phyloP scores from a whole-genome alignment of 2,888 invertebrate species.

The Pseudococcus jackbeardsleyi region DNA sequence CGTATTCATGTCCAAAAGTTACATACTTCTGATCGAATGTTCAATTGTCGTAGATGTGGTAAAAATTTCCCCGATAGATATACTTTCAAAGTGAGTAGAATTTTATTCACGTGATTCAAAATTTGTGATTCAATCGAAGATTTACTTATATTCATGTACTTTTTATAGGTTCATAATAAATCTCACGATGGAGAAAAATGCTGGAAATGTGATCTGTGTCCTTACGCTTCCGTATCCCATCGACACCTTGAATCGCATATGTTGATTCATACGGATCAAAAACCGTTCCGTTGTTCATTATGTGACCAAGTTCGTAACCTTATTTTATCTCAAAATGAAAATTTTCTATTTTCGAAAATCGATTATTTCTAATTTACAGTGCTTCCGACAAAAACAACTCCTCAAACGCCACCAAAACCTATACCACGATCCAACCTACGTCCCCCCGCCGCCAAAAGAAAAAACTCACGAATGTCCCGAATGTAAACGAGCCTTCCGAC shows the following conservation, averaged over 20 bases:
- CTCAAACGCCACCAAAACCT: constrained; percentile 91
- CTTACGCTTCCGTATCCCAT: constrained; percentile 93
- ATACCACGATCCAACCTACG: constrained; percentile 91
- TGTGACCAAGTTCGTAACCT: constrained; percentile 80
- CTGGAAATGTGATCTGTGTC: constrained; percentile 92
- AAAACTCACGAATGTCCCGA: constrained; percentile 88
- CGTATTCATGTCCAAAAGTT: constrained; percentile 96
- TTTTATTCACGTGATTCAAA: not conserved
- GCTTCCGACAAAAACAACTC: constrained; percentile 88
- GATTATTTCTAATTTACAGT: constrained; percentile 67
- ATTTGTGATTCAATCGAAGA: not conserved
- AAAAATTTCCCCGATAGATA: constrained; percentile 89
- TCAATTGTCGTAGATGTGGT: constrained; percentile 93
- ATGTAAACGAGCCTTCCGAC: constrained; percentile 74
- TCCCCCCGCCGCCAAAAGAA: constrained; percentile 88
- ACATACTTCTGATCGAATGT: constrained; percentile 91
- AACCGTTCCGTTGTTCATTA: constrained; percentile 89
- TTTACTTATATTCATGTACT: not conserved
- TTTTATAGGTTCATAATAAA: constrained; percentile 77
- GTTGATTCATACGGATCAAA: constrained; percentile 94
- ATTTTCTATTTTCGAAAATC: not conserved
- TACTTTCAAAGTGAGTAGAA: constrained; percentile 72
- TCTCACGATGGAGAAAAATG: constrained; percentile 98
- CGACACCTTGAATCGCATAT: constrained; percentile 95
- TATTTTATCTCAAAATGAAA: not conserved